These are phyloP conservation scores for Bovichtus variegatus DNA, from an alignment of 2,797 vertebrate species.

Conservation along the genomic window DNA sequence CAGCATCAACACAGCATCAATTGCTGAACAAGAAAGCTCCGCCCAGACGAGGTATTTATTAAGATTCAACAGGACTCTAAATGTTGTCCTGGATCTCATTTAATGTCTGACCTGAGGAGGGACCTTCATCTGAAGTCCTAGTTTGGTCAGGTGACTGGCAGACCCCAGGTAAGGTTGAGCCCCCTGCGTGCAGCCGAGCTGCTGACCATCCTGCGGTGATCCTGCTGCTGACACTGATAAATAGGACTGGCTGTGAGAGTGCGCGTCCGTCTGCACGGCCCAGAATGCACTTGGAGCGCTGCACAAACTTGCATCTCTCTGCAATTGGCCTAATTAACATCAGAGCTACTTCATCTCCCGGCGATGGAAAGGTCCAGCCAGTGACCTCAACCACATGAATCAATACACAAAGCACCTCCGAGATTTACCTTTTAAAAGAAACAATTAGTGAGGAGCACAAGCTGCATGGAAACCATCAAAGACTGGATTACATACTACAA, in stretches of 20 bases:
- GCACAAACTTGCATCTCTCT: constrained; percentile 28
- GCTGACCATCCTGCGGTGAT: neutral
- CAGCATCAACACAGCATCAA: constrained; percentile 51
- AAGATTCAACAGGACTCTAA: constrained; percentile 20
- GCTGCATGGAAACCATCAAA: constrained; percentile 40
- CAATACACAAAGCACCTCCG: constrained; percentile 55
- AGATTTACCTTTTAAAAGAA: constrained; percentile 60
- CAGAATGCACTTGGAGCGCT: neutral
- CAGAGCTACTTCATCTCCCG: constrained; percentile 37
- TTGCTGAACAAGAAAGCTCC: constrained; percentile 23
- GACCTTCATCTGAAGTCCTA: neutral
- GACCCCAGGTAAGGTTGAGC: constrained; percentile 16
- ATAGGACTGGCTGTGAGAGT: constrained; percentile 34
- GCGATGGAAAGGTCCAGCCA: constrained; percentile 19
- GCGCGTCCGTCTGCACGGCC: neutral
- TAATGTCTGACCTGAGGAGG: constrained; percentile 2
- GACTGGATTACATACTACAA: constrained; percentile 29
- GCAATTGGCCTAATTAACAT: constrained; percentile 56
- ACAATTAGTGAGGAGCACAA: constrained; percentile 46
- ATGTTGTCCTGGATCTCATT: constrained; percentile 2
- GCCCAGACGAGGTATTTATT: constrained; percentile 52
- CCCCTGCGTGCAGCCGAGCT: constrained; percentile 75
- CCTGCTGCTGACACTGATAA: constrained; percentile 78
- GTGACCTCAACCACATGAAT: constrained; percentile 51
- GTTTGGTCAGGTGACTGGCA: constrained; percentile 69